Evolutionary conservation across 1,140 invertebrate genomes (phyloP).

Genomic region (Dinoponera quadriceps): DNA sequence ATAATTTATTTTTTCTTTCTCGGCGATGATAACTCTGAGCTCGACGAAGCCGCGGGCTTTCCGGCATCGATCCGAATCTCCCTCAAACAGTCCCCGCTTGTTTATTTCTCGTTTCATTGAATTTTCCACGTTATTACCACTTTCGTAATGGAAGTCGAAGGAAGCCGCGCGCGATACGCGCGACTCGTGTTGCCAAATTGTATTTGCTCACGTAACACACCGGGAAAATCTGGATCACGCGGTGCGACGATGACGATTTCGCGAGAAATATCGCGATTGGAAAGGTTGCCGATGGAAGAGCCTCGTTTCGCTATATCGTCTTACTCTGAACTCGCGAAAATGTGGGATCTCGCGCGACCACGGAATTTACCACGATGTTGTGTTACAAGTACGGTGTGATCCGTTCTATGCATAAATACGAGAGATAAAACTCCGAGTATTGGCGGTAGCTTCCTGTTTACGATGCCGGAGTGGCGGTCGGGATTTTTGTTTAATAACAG

Average conservation of each 20-base stretch:
- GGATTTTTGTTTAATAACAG: slow-evolving; percentile 27
- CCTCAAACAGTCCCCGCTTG: too few species aligned
- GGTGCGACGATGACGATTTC: not conserved
- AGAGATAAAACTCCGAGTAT: slow-evolving; percentile 11
- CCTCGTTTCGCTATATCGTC: not conserved
- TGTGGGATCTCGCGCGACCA: not conserved
- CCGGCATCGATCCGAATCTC: too few species aligned
- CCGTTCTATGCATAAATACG: not conserved
- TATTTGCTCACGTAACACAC: slow-evolving; percentile 7
- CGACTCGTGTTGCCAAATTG: not conserved
- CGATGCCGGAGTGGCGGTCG: not conserved
- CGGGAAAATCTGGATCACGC: not conserved
- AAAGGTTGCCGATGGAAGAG: too few species aligned
- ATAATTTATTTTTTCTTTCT: not conserved
- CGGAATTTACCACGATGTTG: not conserved
- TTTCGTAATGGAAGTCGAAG: too few species aligned
- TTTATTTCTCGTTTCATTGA: too few species aligned
- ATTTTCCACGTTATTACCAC: too few species aligned
- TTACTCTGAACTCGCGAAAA: not conserved
- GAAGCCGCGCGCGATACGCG: not conserved
- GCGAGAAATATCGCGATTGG: not conserved
- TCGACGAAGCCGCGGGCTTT: not conserved
- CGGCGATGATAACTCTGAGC: not conserved
- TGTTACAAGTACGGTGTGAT: slow-evolving; percentile 12
- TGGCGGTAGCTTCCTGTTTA: not conserved